Base-by-base conservation (phyloP, 2,888 invertebrate species). In the Watsonalla cultraria region DNA sequence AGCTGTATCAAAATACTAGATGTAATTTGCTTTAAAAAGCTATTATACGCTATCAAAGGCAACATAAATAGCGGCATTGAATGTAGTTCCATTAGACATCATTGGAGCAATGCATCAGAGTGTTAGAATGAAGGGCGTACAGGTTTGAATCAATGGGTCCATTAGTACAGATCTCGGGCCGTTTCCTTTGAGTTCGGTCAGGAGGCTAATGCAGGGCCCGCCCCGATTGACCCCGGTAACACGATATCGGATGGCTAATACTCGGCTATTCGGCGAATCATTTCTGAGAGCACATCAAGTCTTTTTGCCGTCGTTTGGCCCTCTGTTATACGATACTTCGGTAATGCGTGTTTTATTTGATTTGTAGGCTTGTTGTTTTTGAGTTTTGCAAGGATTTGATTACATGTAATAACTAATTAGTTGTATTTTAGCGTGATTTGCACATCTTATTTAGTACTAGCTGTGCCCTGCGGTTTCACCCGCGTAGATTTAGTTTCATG, bases 71-170 rank as follows among this genome's bases (percentile, higher is more conserved):
- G 42, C 42, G 42, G 42, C 9, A 42, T 42, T 42, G 42, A 42
- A 8, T 42, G 11, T 11, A 11, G 42, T 11, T 13, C 39, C 39
- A 39, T 49, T 39, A 8, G 8, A n/a, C 48, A 11, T 8, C 35
- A 35, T 24, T 5, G 15, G 24, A 11, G 15, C 37, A 49, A 49
- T 49, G 49, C 49, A 49, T 49, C 49, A 39, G 49, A 37, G 5
- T 67, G 70, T 72, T 72, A 68, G 59, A 68, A 67, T 69, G 55
- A 56, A 60, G 65, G 71, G 72, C 73, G 70, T 70, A 64, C 63
- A 57, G 74, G 72, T 80, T 77, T 75, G 78, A 82, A 84, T 80
- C 84, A 84, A 83, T 83, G 80, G 80, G 76, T 78, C 84, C 84
- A 86, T 87, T 86, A 86, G 80, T 67, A 70, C 66, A 70, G 77